A percentile compares a stretch with the other conserved stretches of the same genome.
Conservation (phyloP, 2,797 vertebrate species). For the Spondyliosoma cantharus region DNA sequence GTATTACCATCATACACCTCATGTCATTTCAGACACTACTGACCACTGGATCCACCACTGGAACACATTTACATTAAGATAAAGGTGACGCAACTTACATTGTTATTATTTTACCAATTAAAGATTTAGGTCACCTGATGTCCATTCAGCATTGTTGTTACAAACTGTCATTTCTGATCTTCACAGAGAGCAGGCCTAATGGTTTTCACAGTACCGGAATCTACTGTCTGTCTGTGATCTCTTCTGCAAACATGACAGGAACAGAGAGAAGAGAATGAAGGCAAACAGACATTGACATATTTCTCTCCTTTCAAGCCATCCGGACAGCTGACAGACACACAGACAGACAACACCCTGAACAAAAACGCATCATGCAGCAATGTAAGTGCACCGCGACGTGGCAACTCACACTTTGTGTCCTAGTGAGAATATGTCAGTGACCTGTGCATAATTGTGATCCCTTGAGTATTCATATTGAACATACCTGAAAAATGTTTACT, state of each 20-base stretch:
- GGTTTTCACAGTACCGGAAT: not conserved
- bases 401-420: not conserved
- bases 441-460: not conserved
- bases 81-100: too few relatives aligned
- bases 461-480: not conserved
- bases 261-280: conserved; percentile 6
- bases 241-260: conserved; percentile 24
- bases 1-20: not conserved
- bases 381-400: not conserved
- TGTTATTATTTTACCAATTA: not conserved
- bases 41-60: not conserved
- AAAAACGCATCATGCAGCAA: conserved; percentile 13
- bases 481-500: not conserved
- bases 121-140: not conserved
- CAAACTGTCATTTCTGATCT: not conserved
- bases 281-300: conserved; percentile 51
- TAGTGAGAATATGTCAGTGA: not conserved
- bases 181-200: conserved; percentile 1
- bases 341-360: conserved; percentile 47
- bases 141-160: not conserved
- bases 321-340: conserved; percentile 30
- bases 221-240: not conserved
- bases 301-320: not conserved
- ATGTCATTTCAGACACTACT: not conserved
- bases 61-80: not conserved